Conservation (phyloP, 2,797 vertebrate species). For the Sebastes kiyomatsui region DNA sequence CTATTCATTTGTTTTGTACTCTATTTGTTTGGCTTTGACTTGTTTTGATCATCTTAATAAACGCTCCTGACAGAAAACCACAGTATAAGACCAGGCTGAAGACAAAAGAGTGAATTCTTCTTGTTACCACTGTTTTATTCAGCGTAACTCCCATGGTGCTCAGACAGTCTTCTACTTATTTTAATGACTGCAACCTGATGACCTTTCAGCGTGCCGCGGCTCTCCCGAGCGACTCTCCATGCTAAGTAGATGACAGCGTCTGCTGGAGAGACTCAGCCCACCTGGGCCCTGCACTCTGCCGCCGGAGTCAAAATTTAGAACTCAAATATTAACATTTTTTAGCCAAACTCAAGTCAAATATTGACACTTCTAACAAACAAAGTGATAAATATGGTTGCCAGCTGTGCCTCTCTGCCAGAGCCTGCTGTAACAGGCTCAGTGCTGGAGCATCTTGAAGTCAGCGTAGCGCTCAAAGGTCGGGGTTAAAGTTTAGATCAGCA, state of each 20-base stretch:
- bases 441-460: neutral
- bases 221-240: slow-evolving; percentile 11
- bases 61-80: neutral
- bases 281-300: slow-evolving; percentile 3
- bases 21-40: slow-evolving; percentile 6
- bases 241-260: slow-evolving; percentile 15
- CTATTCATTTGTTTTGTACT: slow-evolving; percentile 4
- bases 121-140: neutral
- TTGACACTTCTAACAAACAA: slow-evolving; percentile 28
- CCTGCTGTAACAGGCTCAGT: neutral
- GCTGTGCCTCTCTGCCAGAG: slow-evolving; percentile 3
- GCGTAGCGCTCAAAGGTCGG: neutral
- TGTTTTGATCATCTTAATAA: neutral
- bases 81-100: neutral
- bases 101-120: neutral
- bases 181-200: slow-evolving; percentile 50
- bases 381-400: slow-evolving; percentile 2
- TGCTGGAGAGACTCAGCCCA: slow-evolving; percentile 11
- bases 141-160: neutral
- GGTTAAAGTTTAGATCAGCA: slow-evolving; percentile 27
- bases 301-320: neutral
- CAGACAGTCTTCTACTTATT: slow-evolving; percentile 3
- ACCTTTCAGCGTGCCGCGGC: slow-evolving; percentile 17
- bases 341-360: slow-evolving; percentile 22
- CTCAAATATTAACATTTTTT: slow-evolving; percentile 35